Conservation (phyloP, 2,797 vertebrate species). For the Oreochromis mossambicus region DNA sequence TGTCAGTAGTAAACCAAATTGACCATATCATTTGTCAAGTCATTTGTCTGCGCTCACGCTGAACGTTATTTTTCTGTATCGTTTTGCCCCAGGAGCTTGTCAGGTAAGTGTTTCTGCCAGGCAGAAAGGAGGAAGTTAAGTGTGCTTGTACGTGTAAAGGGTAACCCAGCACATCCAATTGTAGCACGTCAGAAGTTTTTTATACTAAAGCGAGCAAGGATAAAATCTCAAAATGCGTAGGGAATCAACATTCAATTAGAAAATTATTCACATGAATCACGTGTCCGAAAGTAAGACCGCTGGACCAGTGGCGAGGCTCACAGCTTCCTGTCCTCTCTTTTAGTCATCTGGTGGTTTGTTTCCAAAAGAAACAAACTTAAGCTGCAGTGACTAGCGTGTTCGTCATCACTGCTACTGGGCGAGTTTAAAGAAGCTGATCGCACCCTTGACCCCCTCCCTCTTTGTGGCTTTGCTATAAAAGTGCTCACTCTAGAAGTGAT, state of each 20-base stretch:
- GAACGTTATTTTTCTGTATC: conserved; percentile 13
- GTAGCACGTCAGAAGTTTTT: background rate
- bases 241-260: background rate
- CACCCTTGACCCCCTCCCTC: background rate
- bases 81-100: conserved; percentile 10
- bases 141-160: background rate
- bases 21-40: conserved; percentile 47
- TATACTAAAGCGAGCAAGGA: background rate
- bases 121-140: background rate
- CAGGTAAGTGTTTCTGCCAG: conserved; percentile 27
- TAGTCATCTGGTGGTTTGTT: background rate
- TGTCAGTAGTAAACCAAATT: conserved; percentile 53
- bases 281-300: background rate
- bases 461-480: background rate
- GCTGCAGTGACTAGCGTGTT: background rate
- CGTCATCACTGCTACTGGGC: background rate
- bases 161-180: background rate
- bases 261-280: background rate
- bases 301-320: background rate
- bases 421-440: background rate
- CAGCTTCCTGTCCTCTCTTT: background rate
- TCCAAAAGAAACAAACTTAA: background rate
- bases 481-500: background rate
- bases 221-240: background rate
- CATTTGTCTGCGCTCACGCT: conserved; percentile 18